These are phyloP conservation scores for Aix galericulata DNA, from an alignment of 2,113 vertebrate genomes.

Conservation along the genomic window DNA sequence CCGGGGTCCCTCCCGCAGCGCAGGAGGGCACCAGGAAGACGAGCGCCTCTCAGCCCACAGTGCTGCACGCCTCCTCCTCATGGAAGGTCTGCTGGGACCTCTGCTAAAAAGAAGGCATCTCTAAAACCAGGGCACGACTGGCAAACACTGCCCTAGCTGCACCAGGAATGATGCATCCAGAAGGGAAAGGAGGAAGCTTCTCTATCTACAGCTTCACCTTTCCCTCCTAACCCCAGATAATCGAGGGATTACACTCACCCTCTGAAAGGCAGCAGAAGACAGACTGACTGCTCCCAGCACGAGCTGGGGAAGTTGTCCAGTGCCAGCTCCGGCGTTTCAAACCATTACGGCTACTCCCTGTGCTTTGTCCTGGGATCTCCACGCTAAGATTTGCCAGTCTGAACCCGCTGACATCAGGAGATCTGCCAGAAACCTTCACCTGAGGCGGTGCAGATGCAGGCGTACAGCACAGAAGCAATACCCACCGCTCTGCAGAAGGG, in stretches of 20 bases:
- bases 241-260: not conserved
- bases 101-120: not conserved
- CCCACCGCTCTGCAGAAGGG: not conserved
- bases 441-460: not conserved
- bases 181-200: not conserved
- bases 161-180: not conserved
- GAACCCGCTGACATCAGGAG: not conserved
- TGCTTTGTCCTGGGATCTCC: not conserved
- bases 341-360: not conserved
- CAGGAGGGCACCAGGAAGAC: not conserved
- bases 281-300: not conserved
- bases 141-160: not conserved
- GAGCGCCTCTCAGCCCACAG: not conserved
- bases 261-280: not conserved
- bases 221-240: not conserved
- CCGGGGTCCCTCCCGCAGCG: fast-evolving
- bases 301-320: not conserved
- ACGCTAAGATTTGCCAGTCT: not conserved
- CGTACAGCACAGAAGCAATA: not conserved
- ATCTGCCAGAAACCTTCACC: not conserved
- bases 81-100: not conserved
- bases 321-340: not conserved
- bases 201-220: not conserved
- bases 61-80: not conserved
- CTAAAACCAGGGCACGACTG: not conserved